These are phyloP conservation scores for Orbicella faveolata DNA, from an alignment of 64 coral and sea anemone species.

Conservation along the genomic window DNA sequence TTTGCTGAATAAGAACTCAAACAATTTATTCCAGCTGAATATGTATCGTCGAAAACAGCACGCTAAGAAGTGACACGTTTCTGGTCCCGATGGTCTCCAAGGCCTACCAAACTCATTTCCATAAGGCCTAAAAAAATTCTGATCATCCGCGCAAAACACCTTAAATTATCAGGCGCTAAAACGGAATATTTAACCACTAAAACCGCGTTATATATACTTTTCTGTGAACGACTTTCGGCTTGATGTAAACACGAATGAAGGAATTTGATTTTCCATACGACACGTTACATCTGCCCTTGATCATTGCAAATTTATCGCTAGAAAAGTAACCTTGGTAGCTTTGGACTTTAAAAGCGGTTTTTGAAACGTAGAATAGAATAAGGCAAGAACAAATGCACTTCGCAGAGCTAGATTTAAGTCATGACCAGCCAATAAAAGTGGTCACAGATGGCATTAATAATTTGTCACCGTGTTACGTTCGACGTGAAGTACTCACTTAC, in stretches of 20 bases:
- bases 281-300: too few species aligned
- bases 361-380: background rate
- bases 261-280: too few species aligned
- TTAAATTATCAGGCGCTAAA: background rate
- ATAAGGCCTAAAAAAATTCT: constrained; percentile 4
- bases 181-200: background rate
- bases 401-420: background rate
- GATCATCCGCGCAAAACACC: background rate
- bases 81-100: background rate
- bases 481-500: constrained; percentile 31
- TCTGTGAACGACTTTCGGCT: too few species aligned
- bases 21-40: background rate
- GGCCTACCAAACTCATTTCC: constrained; percentile 12
- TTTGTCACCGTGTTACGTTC: background rate
- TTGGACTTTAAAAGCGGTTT: background rate
- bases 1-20: background rate
- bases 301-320: too few species aligned
- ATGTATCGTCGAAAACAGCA: background rate
- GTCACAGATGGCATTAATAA: constrained; percentile 21
- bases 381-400: background rate
- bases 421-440: background rate
- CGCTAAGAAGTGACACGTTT: constrained; percentile 39
- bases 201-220: background rate
- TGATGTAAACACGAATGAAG: too few species aligned
- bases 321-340: too few species aligned